These are phyloP conservation scores for Cerceris ruficornis DNA, from an alignment of 2,888 invertebrate species.

Conservation along the genomic window DNA sequence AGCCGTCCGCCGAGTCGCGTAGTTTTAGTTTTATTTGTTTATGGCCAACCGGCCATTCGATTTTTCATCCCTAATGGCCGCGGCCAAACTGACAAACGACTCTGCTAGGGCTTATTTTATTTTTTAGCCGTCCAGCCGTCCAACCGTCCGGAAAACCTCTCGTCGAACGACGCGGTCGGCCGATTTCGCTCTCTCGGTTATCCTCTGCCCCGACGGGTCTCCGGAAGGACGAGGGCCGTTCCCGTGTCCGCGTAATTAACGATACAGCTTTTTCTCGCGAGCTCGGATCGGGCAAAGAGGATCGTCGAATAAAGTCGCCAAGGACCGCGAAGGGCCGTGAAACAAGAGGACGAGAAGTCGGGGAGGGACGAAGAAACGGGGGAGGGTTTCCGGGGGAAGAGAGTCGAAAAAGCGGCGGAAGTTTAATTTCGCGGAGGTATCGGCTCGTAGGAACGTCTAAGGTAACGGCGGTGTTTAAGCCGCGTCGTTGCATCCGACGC, in stretches of 20 bases:
- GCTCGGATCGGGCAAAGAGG: neutral
- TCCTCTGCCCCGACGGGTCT: conserved; percentile 13
- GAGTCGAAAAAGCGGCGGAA: conserved; percentile 57
- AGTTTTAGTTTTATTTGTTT: conserved; percentile 81
- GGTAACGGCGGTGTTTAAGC: conserved; percentile 70
- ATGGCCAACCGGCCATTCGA: conserved; percentile 76
- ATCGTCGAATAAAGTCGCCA: neutral
- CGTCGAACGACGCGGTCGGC: neutral
- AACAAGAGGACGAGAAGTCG: neutral
- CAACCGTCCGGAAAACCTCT: neutral
- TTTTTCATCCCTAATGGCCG: conserved; percentile 79
- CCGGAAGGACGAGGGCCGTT: neutral
- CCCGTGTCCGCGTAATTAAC: neutral
- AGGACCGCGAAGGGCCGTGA: neutral
- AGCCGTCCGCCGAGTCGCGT: conserved; percentile 63
- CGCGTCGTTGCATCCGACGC: conserved; percentile 75
- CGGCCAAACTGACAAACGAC: conserved; percentile 77
- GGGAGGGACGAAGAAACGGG: conserved; percentile 4
- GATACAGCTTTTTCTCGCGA: neutral
- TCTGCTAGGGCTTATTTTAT: conserved; percentile 59
- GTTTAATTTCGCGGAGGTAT: conserved; percentile 76
- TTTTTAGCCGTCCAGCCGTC: conserved; percentile 38
- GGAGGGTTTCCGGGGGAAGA: conserved; percentile 4
- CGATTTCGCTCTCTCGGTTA: too few species aligned
- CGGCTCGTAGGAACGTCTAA: conserved; percentile 56